A percentile compares a stretch with the other conserved stretches of the same genome.
Conservation (phyloP, 2,888 invertebrate genomes). For the Microchrysa polita region DNA sequence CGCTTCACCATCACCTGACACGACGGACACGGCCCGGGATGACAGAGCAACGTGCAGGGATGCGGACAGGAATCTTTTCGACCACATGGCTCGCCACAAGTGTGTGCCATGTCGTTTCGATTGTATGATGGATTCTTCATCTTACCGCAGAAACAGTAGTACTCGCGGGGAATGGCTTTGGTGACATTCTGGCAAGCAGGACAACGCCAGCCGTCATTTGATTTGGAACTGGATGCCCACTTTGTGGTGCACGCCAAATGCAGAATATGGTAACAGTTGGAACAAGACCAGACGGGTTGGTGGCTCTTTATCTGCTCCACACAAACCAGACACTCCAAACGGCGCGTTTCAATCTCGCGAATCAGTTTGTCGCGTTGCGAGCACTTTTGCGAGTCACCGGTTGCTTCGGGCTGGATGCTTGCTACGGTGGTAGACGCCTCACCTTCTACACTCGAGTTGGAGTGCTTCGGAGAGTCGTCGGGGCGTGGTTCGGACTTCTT, state of each 20-base stretch:
- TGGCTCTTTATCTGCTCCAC: conserved; percentile 84
- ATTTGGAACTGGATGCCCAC: conserved; percentile 88
- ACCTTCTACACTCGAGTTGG: conserved; percentile 19
- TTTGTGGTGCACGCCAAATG: conserved; percentile 90
- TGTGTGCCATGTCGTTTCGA: conserved; percentile 84
- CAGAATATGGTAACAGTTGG: conserved; percentile 90
- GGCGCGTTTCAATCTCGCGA: conserved; percentile 82
- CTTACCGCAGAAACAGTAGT: conserved; percentile 92
- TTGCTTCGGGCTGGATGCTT: background rate
- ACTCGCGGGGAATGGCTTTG: conserved; percentile 78
- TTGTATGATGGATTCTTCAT: conserved; percentile 77
- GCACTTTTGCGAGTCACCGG: conserved; percentile 9
- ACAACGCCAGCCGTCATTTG: conserved; percentile 90
- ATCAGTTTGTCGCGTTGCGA: conserved; percentile 82
- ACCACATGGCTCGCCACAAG: conserved; percentile 89
- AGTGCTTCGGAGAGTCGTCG: conserved; percentile 31
- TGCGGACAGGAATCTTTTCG: conserved; percentile 69
- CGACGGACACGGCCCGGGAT: conserved; percentile 94
- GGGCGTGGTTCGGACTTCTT: conserved; percentile 19
- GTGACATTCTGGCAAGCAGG: conserved; percentile 93
- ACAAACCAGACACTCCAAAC: conserved; percentile 93
- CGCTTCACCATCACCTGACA: conserved; percentile 80
- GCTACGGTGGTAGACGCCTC: background rate
- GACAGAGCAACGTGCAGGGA: conserved; percentile 84
- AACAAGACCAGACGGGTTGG: conserved; percentile 90